Evolutionary conservation across 2,113 vertebrate genomes (phyloP), one percentile per base, ranked within the genome.

Genomic region (Prunella himalayana): DNA sequence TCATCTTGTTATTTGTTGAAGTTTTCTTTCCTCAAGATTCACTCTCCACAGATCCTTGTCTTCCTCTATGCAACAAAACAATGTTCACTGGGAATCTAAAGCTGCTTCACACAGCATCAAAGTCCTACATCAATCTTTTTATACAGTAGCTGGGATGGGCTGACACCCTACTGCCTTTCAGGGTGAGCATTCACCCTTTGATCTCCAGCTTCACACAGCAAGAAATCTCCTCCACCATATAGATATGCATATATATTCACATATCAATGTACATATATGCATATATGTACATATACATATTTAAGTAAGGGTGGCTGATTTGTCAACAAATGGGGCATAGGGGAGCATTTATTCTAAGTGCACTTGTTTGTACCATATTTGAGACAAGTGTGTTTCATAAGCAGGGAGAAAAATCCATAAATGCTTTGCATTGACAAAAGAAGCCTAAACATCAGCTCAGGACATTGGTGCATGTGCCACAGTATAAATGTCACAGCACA

Each of bases 231-330:
- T 45, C 33, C 56, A 30, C 16, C 47, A 42, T 0, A 16, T 0
- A 69, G 30, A 69, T 6, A 7, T 10, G 21, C 24, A 13, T 5
- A 42, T 21, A 21, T 2, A 25, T 10, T 17, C 9, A 68, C 44
- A 8, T 6, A 23, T 7, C 12, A 9, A 18, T 4, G 10, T 18
- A 20, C 3, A 0, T 27, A 14, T 7, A 33, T 8, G 7, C 13
- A 41, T 15, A 3, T 2, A 35, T 8, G 31, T 10, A 33, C 27
- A 42, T 2, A 10, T 0, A 13, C 2, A 28, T 16, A 42, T 33
- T 25, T 5, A 3, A 73, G 22, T 12, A 42, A 72, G 49, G 37
- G 28, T 12, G 41, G 27, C 6, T 80, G 35, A 31, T 63, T 39
- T 39, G 15, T 25, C 12, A 6, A 22, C 37, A 86, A 56, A 45